A percentile compares a stretch with the other conserved stretches of the same genome.
phyloP scores from a whole-genome alignment of 1,140 invertebrate genomes.

The Goniozus legneri region DNA sequence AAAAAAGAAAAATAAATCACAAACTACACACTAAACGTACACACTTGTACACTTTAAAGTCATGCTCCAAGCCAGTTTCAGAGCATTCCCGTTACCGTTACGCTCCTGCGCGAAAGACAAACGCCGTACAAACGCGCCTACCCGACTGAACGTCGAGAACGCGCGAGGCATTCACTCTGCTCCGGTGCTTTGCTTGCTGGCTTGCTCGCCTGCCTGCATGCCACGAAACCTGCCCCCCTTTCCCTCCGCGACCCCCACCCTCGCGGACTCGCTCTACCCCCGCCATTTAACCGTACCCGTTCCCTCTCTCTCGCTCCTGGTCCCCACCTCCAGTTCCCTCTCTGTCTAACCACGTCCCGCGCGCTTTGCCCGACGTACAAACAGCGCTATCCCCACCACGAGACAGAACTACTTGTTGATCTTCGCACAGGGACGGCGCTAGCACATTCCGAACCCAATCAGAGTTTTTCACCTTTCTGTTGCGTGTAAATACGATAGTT shows the following conservation, averaged over 20 bases:
- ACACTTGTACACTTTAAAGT: background rate
- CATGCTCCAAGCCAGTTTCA: no score
- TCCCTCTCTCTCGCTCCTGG: slow-evolving; percentile 4
- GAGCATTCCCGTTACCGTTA: background rate
- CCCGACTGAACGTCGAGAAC: slow-evolving; percentile 25
- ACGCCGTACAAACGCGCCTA: slow-evolving; percentile 31
- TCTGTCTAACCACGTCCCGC: slow-evolving; percentile 9
- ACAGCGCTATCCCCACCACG: slow-evolving; percentile 23
- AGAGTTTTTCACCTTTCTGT: no score
- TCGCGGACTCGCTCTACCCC: background rate
- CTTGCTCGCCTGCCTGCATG: slow-evolving; percentile 2
- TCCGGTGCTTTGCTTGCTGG: slow-evolving; percentile 3
- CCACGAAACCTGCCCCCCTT: background rate
- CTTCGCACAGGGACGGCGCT: slow-evolving; percentile 23
- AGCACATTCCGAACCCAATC: background rate
- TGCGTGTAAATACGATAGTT: no score
- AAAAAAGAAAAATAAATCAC: no score
- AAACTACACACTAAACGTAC: background rate
- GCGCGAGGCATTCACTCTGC: slow-evolving; percentile 20
- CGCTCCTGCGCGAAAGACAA: slow-evolving; percentile 6
- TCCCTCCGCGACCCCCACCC: background rate
- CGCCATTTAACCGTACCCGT: background rate
- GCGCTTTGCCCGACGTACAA: slow-evolving; percentile 20
- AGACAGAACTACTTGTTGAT: slow-evolving; percentile 34
- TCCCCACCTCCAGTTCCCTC: slow-evolving; percentile 5